Conservation (phyloP, 2,888 invertebrate genomes). For the Agriopis leucophaearia region DNA sequence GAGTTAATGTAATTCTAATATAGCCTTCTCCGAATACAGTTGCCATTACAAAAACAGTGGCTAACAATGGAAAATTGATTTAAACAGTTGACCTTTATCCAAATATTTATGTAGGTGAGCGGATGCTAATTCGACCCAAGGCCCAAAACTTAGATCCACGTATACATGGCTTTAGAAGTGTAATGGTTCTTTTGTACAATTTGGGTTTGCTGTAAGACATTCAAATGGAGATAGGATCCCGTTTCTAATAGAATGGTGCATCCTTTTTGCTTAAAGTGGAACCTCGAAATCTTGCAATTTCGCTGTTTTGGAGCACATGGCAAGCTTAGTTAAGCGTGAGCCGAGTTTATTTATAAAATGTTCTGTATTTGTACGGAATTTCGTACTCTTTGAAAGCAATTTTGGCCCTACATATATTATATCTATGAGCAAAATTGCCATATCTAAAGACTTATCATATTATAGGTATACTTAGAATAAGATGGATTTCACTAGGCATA, state of each 20-base stretch:
- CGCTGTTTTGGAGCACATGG: constrained; percentile 32
- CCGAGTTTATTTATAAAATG: constrained; percentile 6
- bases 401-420: too few relatives aligned
- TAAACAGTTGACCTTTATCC: constrained; percentile 42
- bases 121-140: constrained; percentile 40
- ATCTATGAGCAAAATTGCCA: too few relatives aligned
- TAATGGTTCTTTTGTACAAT: constrained; percentile 23
- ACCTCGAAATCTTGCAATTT: constrained; percentile 64
- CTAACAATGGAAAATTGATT: constrained; percentile 50
- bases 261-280: constrained; percentile 60
- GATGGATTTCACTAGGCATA: too few relatives aligned
- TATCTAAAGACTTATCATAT: too few relatives aligned
- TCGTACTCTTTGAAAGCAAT: too few relatives aligned
- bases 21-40: constrained; percentile 27
- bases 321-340: constrained; percentile 31
- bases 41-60: constrained; percentile 34
- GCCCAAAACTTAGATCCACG: constrained; percentile 35
- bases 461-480: too few relatives aligned
- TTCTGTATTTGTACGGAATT: constrained; percentile 2
- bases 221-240: constrained; percentile 40
- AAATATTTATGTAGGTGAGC: constrained; percentile 44
- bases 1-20: constrained; percentile 37
- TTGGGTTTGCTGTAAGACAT: constrained; percentile 22
- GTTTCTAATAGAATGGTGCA: constrained; percentile 53
- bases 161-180: constrained; percentile 13